These are phyloP conservation scores for Tipula helvola DNA, from an alignment of 2,888 invertebrate genomes.

Conservation along the genomic window DNA sequence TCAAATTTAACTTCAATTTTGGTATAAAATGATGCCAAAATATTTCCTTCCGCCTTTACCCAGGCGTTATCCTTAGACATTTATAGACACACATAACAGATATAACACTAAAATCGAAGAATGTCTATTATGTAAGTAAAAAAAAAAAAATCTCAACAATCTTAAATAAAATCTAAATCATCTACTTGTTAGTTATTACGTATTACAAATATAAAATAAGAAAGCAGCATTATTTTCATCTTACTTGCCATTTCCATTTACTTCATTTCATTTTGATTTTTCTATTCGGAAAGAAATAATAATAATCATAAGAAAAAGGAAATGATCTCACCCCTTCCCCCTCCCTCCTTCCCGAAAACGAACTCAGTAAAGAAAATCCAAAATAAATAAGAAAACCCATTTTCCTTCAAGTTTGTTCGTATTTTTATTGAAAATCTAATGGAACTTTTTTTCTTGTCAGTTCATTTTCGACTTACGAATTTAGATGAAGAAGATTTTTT, in stretches of 20 bases:
- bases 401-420: not conserved
- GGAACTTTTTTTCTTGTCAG: not conserved
- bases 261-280: not conserved
- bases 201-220: not conserved
- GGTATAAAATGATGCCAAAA: not conserved
- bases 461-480: not conserved
- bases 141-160: no score
- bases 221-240: not conserved
- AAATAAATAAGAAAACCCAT: not conserved
- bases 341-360: not conserved
- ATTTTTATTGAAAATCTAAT: not conserved
- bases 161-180: not conserved
- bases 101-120: not conserved
- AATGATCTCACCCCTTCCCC: not conserved
- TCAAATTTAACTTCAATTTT: not conserved
- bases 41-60: not conserved
- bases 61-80: not conserved
- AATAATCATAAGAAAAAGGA: not conserved
- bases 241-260: no score
- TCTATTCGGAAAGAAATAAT: not conserved
- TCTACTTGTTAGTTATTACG: not conserved
- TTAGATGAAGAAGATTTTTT: not conserved
- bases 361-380: not conserved
- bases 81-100: not conserved
- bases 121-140: not conserved